Base-by-base conservation (phyloP, 1,140 invertebrate genomes). In the Drosophila subpulchrella region DNA sequence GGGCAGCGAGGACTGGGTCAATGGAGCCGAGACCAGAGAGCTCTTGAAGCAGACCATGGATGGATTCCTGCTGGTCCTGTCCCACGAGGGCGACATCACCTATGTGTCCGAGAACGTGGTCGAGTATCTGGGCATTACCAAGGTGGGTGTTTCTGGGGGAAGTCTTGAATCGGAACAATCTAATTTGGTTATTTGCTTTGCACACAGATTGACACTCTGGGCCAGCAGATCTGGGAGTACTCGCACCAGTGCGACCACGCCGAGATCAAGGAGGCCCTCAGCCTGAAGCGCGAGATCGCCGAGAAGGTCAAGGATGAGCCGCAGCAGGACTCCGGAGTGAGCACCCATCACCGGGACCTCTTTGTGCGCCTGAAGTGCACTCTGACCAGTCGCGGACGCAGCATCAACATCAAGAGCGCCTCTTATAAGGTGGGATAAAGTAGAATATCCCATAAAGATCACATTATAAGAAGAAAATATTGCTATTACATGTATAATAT, bases 201-300 rank as follows among this genome's bases (percentile, higher is more conserved):
- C 94, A 15, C 94, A 24, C 93, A 98, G 97, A 96, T 98, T 93
- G 98, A 99, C 92, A 95, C 98, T 92, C 96, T 98, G 94, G 98
- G 98, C 1, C 97, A 98, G 81, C 98, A 96, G 91, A 95, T 99
- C 34, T 98, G 96, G 93, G 98, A 99, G 76, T 98, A 98, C 90
- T 96, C 95, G 55, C 98, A 99, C 93, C 97, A 97, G 8, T 98
- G 98, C 91, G 98, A 99, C 93, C 98, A 99, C 90, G 96, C 97
- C 41, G 98, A 99, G 92, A 95, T 99, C 13, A 95, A 95, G 50
- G 96, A 98, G 60, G 95, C 96, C 15, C 93, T 98, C 4, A 91
- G 83, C 63, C 72, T 77, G 44, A 92, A 73, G 63, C 91, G 75
- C 27, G 82, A 90, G 39, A 59, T 70, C 6, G 66, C 75, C 12